These are phyloP conservation scores for Festucalex cinctus DNA, from an alignment of 2,113 vertebrate species.

Conservation along the genomic window DNA sequence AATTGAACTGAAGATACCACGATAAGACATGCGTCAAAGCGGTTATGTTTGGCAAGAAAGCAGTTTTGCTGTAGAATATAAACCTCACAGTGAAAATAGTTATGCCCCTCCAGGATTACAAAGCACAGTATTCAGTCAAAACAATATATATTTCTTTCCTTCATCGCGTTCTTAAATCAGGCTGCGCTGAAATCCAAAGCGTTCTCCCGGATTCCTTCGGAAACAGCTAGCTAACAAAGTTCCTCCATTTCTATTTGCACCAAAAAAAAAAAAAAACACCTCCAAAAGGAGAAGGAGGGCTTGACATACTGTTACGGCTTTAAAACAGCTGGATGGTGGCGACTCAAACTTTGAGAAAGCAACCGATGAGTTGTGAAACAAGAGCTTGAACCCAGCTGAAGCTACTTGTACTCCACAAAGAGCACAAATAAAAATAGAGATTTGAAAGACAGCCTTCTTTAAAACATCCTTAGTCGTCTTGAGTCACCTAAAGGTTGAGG, in stretches of 20 bases:
- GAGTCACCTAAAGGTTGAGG: constrained; percentile 18
- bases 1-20: constrained; percentile 66
- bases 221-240: constrained; percentile 29
- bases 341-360: constrained; percentile 38
- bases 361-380: constrained; percentile 31
- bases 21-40: constrained; percentile 77
- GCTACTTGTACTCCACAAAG: constrained; percentile 31
- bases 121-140: constrained; percentile 81
- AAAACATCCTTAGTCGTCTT: constrained; percentile 42
- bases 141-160: constrained; percentile 62
- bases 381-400: constrained; percentile 30
- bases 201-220: constrained; percentile 34
- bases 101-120: constrained; percentile 78
- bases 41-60: constrained; percentile 78
- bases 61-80: constrained; percentile 75
- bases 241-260: constrained; percentile 56
- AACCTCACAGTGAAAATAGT: constrained; percentile 83
- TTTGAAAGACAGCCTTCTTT: constrained; percentile 32
- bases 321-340: constrained; percentile 31
- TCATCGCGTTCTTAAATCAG: constrained; percentile 65
- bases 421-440: constrained; percentile 34
- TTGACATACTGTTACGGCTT: constrained; percentile 30
- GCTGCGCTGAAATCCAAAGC: constrained; percentile 51
- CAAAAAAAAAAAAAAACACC: constrained; percentile 58
- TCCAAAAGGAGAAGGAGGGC: constrained; percentile 54